These are phyloP conservation scores for Mythimna impura DNA, from an alignment of 2,888 invertebrate species.

Conservation along the genomic window DNA sequence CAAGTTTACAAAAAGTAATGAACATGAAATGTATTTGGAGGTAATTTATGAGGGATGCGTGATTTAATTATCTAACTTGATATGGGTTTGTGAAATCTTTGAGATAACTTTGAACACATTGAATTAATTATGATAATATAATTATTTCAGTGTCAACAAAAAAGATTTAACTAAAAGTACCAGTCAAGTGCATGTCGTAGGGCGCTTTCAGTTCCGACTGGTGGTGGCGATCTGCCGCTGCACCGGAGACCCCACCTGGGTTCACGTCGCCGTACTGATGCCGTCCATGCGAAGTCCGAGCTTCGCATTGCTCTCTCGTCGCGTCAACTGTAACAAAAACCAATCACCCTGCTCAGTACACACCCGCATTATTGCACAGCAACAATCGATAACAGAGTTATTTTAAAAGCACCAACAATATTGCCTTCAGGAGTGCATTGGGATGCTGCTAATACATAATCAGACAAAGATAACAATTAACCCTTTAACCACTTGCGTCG, in stretches of 20 bases:
- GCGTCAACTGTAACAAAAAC: slow-evolving; percentile 35
- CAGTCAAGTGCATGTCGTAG: slow-evolving; percentile 38
- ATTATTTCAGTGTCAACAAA: neutral
- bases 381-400: neutral
- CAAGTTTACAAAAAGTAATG: neutral
- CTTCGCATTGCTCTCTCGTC: slow-evolving; percentile 39
- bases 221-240: slow-evolving; percentile 30
- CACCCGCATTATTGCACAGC: neutral
- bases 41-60: neutral
- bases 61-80: neutral
- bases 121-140: neutral
- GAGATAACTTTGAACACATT: neutral
- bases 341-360: slow-evolving; percentile 3
- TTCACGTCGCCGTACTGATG: slow-evolving; percentile 39
- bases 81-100: neutral
- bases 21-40: neutral
- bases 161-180: slow-evolving; percentile 5
- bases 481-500: too few species aligned
- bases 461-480: neutral
- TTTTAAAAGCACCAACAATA: neutral
- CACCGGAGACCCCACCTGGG: slow-evolving; percentile 13
- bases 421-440: neutral
- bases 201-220: slow-evolving; percentile 41
- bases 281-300: slow-evolving; percentile 31
- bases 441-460: neutral